Base-by-base conservation (phyloP, 2,113 vertebrate genomes). In the Nothocercus nigrocapillus region DNA sequence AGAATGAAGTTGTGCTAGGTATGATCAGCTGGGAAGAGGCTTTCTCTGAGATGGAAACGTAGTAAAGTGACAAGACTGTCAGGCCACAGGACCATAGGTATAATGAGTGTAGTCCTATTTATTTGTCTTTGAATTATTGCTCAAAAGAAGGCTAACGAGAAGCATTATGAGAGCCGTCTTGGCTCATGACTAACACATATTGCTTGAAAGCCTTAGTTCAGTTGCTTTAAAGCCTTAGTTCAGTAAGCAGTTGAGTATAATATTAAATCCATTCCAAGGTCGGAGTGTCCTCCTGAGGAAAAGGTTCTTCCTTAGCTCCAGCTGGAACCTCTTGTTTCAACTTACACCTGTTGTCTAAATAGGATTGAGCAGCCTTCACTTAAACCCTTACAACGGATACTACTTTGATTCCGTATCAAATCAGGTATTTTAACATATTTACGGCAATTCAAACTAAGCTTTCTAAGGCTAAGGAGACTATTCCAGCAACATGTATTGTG, bases 21-120 rank as follows among this genome's bases (percentile, higher is more conserved):
- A 74, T 51, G 27, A 49, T 6, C 84, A 25, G 83, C 44, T 73
- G 58, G 30, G 45, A 91, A 36, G 4, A n/a, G 22, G 27, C n/a
- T 72, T 85, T 73, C 32, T 76, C 15, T 49, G 54, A n/a, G 34
- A 11, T 54, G 42, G 36, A 13, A 77, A 81, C 49, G 63, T 28
- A 87, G 32, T 53, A 79, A 45, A 32, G 12, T 0, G 4, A n/a
- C 19, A 7, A 11, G 22, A 68, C 59, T 24, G 28, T 42, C 16
- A 0, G 0, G 28, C 44, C 82, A 47, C 44, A 62, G 49, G 44
- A 44, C 19, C 25, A n/a, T 0, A 4, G 32, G 19, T 28, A 30
- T 28, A 68, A 69, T 0, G 0, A 25, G 18, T 5, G 2, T 87
- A 83, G 66, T 61, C 63, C 34, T 89, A 28, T 9, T 69, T 9